Evolutionary conservation across 2,797 vertebrate genomes (phyloP).

Genomic region (Neoniphon sammara): DNA sequence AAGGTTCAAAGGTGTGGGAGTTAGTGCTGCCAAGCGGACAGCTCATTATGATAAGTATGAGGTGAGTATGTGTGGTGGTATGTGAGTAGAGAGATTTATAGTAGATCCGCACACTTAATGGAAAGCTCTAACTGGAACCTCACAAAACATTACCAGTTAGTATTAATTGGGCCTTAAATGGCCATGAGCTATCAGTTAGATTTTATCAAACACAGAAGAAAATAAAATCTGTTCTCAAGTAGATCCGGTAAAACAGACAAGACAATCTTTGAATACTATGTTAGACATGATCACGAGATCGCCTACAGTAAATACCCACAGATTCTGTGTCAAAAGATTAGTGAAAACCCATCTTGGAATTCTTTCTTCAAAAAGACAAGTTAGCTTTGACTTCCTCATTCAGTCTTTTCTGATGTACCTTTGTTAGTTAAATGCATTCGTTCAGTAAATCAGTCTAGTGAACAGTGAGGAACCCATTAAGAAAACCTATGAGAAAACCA

Average conservation of each 20-base stretch:
- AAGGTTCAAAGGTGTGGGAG: constrained; percentile 69
- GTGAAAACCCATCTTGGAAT: neutral
- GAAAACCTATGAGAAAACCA: constrained; percentile 33
- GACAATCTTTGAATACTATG: neutral
- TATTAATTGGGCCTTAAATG: constrained; percentile 6
- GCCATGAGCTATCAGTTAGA: neutral
- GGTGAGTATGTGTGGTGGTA: constrained; percentile 54
- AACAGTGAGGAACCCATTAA: constrained; percentile 11
- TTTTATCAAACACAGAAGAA: neutral
- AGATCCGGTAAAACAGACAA: constrained; percentile 19
- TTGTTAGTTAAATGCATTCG: neutral
- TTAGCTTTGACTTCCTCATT: neutral
- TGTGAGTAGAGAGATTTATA: constrained; percentile 70
- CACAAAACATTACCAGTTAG: constrained; percentile 13
- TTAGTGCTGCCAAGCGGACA: constrained; percentile 75
- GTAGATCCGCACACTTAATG: constrained; percentile 53
- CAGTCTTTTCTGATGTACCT: neutral
- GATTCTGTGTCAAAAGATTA: neutral
- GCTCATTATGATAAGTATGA: constrained; percentile 56
- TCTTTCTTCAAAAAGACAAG: neutral
- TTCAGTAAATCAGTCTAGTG: neutral
- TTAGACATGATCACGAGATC: neutral
- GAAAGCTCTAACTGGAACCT: constrained; percentile 47
- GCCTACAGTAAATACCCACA: constrained; percentile 25
- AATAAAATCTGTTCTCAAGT: neutral